phyloP scores from a whole-genome alignment of 1,140 invertebrate species.

The Diplogasteroides magnus region DNA sequence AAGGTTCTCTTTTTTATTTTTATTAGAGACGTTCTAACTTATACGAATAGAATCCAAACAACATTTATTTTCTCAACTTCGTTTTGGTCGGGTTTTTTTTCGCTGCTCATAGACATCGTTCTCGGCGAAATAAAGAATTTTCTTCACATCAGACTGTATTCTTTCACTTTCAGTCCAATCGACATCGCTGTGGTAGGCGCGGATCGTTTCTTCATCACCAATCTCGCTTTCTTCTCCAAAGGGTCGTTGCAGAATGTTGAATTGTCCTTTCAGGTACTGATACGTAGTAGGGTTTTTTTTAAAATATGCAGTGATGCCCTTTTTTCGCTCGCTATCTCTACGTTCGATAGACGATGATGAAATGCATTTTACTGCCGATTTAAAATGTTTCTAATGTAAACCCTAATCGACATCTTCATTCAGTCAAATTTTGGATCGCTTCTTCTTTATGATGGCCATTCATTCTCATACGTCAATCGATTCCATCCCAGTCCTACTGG shows the following conservation, averaged over 20 bases:
- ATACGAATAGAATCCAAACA: too few relatives aligned
- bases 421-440: constrained; percentile 14
- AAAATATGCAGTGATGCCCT: too few relatives aligned
- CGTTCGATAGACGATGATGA: too few relatives aligned
- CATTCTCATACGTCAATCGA: constrained; percentile 1
- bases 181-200: constrained; percentile 5
- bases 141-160: too few relatives aligned
- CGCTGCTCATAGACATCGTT: too few relatives aligned
- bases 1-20: neutral
- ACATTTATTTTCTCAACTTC: too few relatives aligned
- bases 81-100: too few relatives aligned
- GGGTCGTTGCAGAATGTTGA: constrained; percentile 4
- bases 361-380: neutral
- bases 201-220: constrained; percentile 16
- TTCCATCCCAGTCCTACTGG: neutral
- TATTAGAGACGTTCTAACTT: too few relatives aligned
- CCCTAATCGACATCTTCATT: neutral
- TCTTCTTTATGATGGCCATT: constrained; percentile 16
- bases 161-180: neutral
- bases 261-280: constrained; percentile 11
- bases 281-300: too few relatives aligned
- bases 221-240: constrained; percentile 10
- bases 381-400: neutral
- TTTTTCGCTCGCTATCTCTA: too few relatives aligned
- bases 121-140: too few relatives aligned